Evolutionary conservation across 53 echinoderm and acorn worm genomes (phyloP).

Genomic region (Crossaster papposus): DNA sequence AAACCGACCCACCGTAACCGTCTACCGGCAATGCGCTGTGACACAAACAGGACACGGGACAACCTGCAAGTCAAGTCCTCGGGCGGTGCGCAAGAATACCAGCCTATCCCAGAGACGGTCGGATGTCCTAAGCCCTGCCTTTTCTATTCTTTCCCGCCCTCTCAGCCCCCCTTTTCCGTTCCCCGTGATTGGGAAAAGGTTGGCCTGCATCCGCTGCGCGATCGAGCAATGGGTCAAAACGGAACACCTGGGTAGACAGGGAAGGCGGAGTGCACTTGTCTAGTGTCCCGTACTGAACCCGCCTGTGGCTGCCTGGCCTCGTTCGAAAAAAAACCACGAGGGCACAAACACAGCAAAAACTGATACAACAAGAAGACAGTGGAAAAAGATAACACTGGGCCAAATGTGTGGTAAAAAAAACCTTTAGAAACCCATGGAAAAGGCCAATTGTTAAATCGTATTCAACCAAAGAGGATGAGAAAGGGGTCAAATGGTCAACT

Average conservation of each 20-base stretch:
- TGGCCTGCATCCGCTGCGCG: not conserved
- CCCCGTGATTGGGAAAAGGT: not conserved
- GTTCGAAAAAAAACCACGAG: too few relatives aligned
- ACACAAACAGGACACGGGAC: conserved; percentile 24
- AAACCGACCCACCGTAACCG: conserved; percentile 27
- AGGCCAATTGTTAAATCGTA: too few relatives aligned
- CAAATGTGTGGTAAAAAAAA: too few relatives aligned
- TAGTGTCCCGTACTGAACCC: not conserved
- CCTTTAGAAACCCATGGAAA: too few relatives aligned
- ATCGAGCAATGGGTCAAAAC: not conserved
- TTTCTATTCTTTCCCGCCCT: not conserved
- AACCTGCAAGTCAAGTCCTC: not conserved
- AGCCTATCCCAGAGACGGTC: not conserved
- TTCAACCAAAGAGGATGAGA: too few relatives aligned
- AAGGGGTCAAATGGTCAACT: too few relatives aligned
- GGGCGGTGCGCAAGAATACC: not conserved
- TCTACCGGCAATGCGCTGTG: conserved; percentile 64
- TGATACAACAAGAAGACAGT: too few relatives aligned
- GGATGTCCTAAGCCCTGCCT: not conserved
- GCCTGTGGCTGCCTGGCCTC: not conserved
- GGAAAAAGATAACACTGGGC: too few relatives aligned
- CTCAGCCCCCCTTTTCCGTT: not conserved
- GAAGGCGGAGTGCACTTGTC: too few relatives aligned
- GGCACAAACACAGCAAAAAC: too few relatives aligned
- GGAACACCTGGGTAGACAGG: not conserved